Evolutionary conservation across 1,140 invertebrate genomes (phyloP).

Genomic region (Apis florea): DNA sequence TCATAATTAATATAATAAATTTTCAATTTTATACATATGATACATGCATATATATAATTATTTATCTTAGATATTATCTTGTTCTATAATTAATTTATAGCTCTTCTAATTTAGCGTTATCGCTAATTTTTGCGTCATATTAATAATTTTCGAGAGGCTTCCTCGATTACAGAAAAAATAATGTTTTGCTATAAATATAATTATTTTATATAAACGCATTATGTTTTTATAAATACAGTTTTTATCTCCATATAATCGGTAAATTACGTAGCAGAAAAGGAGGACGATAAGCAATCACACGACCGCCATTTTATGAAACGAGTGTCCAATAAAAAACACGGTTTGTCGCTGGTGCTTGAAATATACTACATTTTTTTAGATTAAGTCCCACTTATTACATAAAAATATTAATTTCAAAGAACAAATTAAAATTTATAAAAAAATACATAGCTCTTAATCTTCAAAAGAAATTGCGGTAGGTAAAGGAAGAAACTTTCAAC

Average conservation of each 20-base stretch:
- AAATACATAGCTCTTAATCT: neutral
- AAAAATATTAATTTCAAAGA: neutral
- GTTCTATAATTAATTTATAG: neutral
- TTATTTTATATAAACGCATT: too few species aligned
- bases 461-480: neutral
- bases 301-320: conserved; percentile 50
- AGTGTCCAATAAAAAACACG: conserved; percentile 21
- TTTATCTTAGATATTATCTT: neutral
- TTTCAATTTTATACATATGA: neutral
- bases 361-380: neutral
- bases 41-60: neutral
- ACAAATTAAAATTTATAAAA: neutral
- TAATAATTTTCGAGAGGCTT: neutral
- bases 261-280: conserved; percentile 13
- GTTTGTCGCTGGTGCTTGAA: neutral
- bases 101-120: neutral
- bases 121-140: neutral
- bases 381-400: neutral
- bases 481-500: neutral
- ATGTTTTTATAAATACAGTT: neutral
- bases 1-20: neutral
- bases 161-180: neutral
- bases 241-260: neutral
- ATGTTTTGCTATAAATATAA: neutral
- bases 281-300: conserved; percentile 18